Evolutionary conservation across 2,113 vertebrate species (phyloP).

Genomic region (Cryptomyrus ogoouensis): DNA sequence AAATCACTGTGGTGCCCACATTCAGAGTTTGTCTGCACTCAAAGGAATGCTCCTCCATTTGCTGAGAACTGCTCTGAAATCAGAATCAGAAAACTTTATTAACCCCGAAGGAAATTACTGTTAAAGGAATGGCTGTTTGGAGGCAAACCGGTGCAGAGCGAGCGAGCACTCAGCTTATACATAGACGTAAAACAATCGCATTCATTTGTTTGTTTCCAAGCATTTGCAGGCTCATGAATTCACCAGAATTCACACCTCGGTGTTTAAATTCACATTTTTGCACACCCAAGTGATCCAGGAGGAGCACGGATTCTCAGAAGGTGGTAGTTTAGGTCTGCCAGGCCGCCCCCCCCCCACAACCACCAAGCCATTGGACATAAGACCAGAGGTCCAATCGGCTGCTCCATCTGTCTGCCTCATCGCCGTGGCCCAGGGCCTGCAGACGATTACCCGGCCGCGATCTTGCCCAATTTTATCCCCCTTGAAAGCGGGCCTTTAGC

Average conservation of each 20-base stretch:
- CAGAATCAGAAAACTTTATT: too few relatives aligned
- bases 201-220: conserved; percentile 15
- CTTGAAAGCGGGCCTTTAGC: not conserved
- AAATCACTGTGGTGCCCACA: not conserved
- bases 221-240: conserved; percentile 8
- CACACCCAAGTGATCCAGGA: not conserved
- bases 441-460: not conserved
- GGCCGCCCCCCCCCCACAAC: too few relatives aligned
- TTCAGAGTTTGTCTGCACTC: not conserved
- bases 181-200: conserved; percentile 4
- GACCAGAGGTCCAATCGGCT: not conserved
- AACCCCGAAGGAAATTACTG: too few relatives aligned
- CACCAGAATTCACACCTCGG: not conserved
- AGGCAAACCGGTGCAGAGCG: too few relatives aligned
- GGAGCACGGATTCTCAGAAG: not conserved
- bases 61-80: not conserved
- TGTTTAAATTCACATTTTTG: not conserved
- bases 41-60: not conserved
- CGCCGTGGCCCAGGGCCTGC: too few relatives aligned
- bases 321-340: not conserved
- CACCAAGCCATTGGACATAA: not conserved
- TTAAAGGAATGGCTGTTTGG: not conserved
- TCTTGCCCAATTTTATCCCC: not conserved
- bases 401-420: conserved; percentile 2
- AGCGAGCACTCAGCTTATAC: conserved; percentile 2